Evolutionary conservation across 2,888 invertebrate species (phyloP), one percentile per base, ranked within the genome.

Genomic region (Chrysina gloriosa): DNA sequence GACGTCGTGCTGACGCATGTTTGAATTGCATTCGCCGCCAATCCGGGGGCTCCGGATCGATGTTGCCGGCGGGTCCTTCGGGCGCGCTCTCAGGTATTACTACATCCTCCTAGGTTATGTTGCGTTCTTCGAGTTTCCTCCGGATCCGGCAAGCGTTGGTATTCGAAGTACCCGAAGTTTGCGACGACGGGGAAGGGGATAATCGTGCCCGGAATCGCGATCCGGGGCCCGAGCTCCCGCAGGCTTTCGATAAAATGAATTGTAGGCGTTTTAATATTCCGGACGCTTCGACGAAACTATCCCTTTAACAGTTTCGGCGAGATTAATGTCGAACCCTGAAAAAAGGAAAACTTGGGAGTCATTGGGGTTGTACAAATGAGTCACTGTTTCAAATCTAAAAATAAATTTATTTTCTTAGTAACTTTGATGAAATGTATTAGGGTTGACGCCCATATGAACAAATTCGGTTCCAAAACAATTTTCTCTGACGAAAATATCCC

Each of bases 21-120:
- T 61, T 42, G 16, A 61, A 39, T 61, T 61, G 61, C 61, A 71
- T 71, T 73, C 69, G 72, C 71, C 34, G 34, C 71, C 69, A 64
- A 69, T 64, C 69, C 54, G 64, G 69, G 65, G 31, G 45, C 66
- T 47, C 48, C 67, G 58, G 73, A 72, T 72, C 71, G 73, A 73
- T 73, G 68, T 68, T 70, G 69, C 66, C 69, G 70, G 65, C 54
- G 68, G 27, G 25, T 58, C 71, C 67, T 70, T 68, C 70, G 63
- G 52, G 66, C 67, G 69, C 67, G 58, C 64, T 71, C 64, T 67
- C 68, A 67, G 65, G 56, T 56, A 65, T 67, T 39, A 48, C 64
- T 23, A 61, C 39, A 11, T 58, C 36, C 29, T 63, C 47, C 39
- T 48, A 58, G 34, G 68, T 42, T 58, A 58, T 21, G 58, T n/a